Evolutionary conservation across 92 coral and sea anemone species (phyloP), one percentile per base, ranked within the genome.

Genomic region (Porites lobata): DNA sequence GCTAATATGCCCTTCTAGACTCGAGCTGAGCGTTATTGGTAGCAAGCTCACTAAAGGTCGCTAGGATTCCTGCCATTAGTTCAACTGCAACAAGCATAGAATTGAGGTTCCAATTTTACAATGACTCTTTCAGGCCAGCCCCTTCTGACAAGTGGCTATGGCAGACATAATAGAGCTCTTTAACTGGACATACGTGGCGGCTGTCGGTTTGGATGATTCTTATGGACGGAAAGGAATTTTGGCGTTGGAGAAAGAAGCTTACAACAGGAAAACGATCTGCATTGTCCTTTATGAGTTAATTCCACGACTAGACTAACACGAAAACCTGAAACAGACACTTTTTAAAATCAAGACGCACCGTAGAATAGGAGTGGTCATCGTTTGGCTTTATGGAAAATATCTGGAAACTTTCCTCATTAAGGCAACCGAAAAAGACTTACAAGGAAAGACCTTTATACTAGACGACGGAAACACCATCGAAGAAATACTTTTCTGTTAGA

Each of bases 141-240:
- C 52, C 82, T 14, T 5, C 82, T 0, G 70, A 61, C 8, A 77
- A 50, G 1, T 77, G 14, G 58, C 47, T 21, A 17, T 77, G 53
- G 82, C 69, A 19, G 82, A 77, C 26, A 77, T 77, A 68, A 77
- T 77, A 14, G 26, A 58, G 6, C 56, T 54, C 32, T 77, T 77
- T 12, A 62, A 62, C 52, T 77, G 82, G 82, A 61, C 69, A 6
- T 77, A 77, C 38, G 56, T 77, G 13, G 82, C 69, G 22, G 82
- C 82, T 14, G 26, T 77, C 9, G 82, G 56, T 3, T 3, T 77
- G 14, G 82, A 77, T 24, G 50, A 56, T 24, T 77, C 69, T 65
- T 77, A 26, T n/a, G 82, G 82, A 2, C 78, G 24, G 24, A 22
- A 22, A 22, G 24, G 24, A 22, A 22, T 22, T 22, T 22, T 22